A percentile compares a stretch with the other conserved stretches of the same genome.
phyloP scores from a whole-genome alignment of 2,888 invertebrate genomes.

The Agriopis marginaria region DNA sequence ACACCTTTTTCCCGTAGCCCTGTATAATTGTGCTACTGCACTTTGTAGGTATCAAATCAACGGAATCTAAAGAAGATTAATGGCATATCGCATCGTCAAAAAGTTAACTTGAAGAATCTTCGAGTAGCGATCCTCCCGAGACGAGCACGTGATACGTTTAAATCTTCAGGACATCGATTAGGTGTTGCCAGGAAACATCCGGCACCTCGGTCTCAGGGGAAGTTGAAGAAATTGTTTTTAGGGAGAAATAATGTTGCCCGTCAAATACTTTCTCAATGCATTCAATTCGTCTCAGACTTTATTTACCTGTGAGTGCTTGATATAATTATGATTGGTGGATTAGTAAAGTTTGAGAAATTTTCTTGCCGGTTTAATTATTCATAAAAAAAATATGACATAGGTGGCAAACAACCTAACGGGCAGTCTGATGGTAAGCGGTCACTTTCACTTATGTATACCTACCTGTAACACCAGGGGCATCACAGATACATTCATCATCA shows the following conservation, averaged over 20 bases:
- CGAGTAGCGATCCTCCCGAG: conserved; percentile 50
- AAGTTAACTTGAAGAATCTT: conserved; percentile 47
- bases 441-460: no score
- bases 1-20: no score
- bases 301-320: not conserved
- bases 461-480: no score
- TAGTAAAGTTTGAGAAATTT: no score
- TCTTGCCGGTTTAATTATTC: no score
- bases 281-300: not conserved
- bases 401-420: no score
- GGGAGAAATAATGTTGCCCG: not conserved
- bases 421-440: no score
- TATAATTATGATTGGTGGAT: not conserved
- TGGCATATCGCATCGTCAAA: conserved; percentile 33
- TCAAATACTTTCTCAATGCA: conserved; percentile 1
- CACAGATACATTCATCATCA: no score
- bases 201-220: conserved; percentile 14
- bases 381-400: no score
- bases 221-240: conserved; percentile 14
- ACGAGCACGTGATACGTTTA: conserved; percentile 65
- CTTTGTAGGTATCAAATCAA: no score
- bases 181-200: conserved; percentile 44
- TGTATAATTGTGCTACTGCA: no score
- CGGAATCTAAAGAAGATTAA: no score
- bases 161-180: conserved; percentile 63